These are phyloP conservation scores for Limosa lapponica DNA, from an alignment of 2,797 vertebrate genomes.

Conservation along the genomic window DNA sequence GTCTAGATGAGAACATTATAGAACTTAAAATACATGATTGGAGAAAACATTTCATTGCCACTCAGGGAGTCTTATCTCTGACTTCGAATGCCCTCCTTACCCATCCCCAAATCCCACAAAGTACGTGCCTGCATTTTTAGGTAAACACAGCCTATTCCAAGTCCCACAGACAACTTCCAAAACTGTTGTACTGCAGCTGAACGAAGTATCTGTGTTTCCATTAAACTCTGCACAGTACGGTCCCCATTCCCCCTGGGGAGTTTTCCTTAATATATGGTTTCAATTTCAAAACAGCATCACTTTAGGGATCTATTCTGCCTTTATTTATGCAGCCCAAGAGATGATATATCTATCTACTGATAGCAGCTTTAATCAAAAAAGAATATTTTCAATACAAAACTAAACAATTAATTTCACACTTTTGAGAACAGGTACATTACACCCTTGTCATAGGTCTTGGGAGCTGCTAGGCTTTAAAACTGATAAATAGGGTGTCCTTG, in stretches of 20 bases:
- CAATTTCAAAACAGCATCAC: constrained; percentile 8
- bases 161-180: not conserved
- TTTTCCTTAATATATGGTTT: constrained; percentile 31
- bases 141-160: not conserved
- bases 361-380: constrained; percentile 12
- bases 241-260: not conserved
- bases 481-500: constrained; percentile 39
- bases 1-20: not conserved
- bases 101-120: not conserved
- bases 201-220: not conserved
- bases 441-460: not conserved
- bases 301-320: not conserved
- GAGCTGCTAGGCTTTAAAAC: constrained; percentile 4
- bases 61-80: not conserved
- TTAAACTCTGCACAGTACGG: not conserved
- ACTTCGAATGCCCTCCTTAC: not conserved
- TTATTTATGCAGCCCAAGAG: constrained; percentile 15
- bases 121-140: not conserved
- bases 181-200: not conserved
- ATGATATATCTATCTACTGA: not conserved
- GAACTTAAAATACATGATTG: not conserved
- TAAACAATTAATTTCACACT: constrained; percentile 18
- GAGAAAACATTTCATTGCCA: not conserved
- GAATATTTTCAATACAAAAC: constrained; percentile 22
- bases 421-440: constrained; percentile 19